phyloP scores from a whole-genome alignment of 2,888 invertebrate species.

The Neelides folsomi region DNA sequence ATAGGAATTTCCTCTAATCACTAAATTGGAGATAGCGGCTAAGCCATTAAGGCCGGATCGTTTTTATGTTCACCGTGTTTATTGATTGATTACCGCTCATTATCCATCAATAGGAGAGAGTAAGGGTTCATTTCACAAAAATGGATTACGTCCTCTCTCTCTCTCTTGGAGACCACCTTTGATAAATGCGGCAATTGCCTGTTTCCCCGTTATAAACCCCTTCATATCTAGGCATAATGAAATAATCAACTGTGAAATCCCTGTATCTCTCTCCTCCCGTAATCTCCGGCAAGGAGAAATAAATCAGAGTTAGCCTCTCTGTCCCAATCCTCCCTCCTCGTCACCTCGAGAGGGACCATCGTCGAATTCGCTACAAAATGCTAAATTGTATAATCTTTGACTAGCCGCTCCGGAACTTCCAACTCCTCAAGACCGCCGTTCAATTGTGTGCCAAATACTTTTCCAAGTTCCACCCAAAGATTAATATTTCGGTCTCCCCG shows the following conservation, averaged over 20 bases:
- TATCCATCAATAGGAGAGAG: not conserved
- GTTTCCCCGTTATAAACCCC: no score
- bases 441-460: not conserved
- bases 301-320: constrained; percentile 7
- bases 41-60: not conserved
- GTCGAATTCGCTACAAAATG: not conserved
- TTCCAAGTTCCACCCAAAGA: not conserved
- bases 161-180: no score
- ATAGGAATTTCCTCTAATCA: no score
- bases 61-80: constrained; percentile 2
- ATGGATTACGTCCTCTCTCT: no score
- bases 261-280: no score
- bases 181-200: no score
- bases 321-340: constrained; percentile 2
- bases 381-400: no score
- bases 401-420: constrained; percentile 2
- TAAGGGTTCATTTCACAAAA: no score
- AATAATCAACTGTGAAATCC: constrained; percentile 5
- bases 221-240: not conserved
- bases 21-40: no score
- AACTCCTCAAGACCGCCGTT: constrained; percentile 9
- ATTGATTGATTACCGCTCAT: constrained; percentile 9
- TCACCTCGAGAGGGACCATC: not conserved
- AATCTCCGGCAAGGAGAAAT: not conserved
- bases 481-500: not conserved